Percentiles rank a stretch among this genome's conserved stretches.
These are phyloP conservation scores for Drosophila mercatorum DNA, from an alignment of 2,888 invertebrate species.

Conservation along the genomic window DNA sequence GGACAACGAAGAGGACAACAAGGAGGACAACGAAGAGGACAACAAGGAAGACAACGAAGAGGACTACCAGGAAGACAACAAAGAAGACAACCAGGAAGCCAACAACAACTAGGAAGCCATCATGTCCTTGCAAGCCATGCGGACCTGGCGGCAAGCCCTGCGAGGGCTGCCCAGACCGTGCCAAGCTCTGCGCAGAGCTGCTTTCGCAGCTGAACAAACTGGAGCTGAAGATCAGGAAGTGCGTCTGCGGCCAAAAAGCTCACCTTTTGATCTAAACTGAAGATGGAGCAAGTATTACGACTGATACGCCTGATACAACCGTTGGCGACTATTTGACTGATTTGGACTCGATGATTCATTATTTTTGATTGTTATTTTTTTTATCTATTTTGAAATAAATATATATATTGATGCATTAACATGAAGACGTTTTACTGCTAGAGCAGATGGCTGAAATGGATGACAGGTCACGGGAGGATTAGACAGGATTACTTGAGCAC, in stretches of 20 bases:
- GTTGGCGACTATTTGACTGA: background rate
- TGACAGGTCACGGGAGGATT: too few species aligned
- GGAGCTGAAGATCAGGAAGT: constrained; percentile 7
- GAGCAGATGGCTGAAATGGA: too few species aligned
- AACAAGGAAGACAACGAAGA: too few species aligned
- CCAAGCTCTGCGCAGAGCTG: constrained; percentile 17
- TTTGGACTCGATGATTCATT: background rate
- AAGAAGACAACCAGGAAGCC: too few species aligned
- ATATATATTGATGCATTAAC: constrained; percentile 3
- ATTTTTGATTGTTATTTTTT: constrained; percentile 4
- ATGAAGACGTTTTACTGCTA: background rate
- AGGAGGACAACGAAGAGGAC: too few species aligned
- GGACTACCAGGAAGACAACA: too few species aligned
- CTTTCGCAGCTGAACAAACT: constrained; percentile 2
- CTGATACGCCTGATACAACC: background rate
- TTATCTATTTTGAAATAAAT: background rate
- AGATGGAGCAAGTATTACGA: background rate
- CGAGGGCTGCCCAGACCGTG: constrained; percentile 8
- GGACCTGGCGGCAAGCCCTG: constrained; percentile 38
- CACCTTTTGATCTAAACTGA: background rate
- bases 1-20: too few species aligned
- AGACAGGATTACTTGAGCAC: too few species aligned
- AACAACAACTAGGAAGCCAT: too few species aligned
- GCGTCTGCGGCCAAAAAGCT: constrained; percentile 31
- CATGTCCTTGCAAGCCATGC: background rate